Percentiles rank a stretch among this genome's conserved stretches.
Conservation (phyloP, 2,113 vertebrate species). For the Epinephelus lanceolatus region DNA sequence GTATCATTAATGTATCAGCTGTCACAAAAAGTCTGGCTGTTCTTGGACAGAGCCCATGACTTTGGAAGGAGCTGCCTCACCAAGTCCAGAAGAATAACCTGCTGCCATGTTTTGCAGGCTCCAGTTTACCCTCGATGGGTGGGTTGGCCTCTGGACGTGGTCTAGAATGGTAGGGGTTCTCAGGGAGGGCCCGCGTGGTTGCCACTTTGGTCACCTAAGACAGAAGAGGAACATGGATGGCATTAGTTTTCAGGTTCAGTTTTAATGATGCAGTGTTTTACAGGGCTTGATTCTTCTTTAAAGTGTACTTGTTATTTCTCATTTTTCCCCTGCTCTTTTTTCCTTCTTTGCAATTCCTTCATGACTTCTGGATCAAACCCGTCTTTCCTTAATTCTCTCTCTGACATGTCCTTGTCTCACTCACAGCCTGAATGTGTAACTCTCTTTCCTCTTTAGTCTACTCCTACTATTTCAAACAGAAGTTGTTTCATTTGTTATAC, state of each 20-base stretch:
- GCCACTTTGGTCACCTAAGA: conserved; percentile 96
- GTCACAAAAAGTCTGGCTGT: conserved; percentile 15
- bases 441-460: not conserved
- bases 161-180: conserved; percentile 92
- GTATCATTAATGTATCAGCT: not conserved
- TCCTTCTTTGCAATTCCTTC: not conserved
- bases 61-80: conserved; percentile 77
- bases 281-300: too few species aligned
- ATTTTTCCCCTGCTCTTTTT: not conserved
- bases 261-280: too few species aligned
- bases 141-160: conserved; percentile 90
- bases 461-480: not conserved
- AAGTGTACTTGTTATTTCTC: not conserved
- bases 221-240: not conserved
- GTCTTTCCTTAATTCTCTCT: not conserved
- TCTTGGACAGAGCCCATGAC: conserved; percentile 62
- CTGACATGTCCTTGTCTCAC: not conserved
- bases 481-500: not conserved
- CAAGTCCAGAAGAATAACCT: conserved; percentile 92
- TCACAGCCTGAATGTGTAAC: not conserved
- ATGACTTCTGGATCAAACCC: not conserved
- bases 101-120: conserved; percentile 91
- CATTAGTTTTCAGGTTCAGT: not conserved
- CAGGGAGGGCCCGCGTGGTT: conserved; percentile 90
- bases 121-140: conserved; percentile 85